Conservation (phyloP, 2,797 vertebrate species). For the Catamblyrhynchus diadema region DNA sequence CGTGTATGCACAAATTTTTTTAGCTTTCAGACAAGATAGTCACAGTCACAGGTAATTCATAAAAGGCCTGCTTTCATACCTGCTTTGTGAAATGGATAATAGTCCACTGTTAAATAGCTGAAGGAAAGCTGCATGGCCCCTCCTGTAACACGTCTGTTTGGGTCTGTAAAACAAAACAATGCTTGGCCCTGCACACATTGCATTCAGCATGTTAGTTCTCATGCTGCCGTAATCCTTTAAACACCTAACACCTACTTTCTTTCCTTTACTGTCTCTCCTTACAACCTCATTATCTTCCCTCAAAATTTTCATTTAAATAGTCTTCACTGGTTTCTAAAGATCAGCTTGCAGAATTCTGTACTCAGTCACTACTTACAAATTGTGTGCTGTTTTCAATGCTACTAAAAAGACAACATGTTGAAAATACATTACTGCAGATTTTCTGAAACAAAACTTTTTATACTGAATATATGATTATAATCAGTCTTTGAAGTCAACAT, state of each 20-base stretch:
- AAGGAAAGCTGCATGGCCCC: constrained; percentile 99
- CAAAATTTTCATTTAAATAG: neutral
- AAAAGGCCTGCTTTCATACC: constrained; percentile 72
- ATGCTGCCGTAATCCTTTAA: neutral
- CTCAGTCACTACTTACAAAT: neutral
- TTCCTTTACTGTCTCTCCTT: neutral
- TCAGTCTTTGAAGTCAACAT: neutral
- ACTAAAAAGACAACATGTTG: neutral
- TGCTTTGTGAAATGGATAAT: constrained; percentile 97
- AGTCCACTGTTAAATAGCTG: constrained; percentile 92
- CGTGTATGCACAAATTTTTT: neutral
- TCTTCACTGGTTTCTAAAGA: neutral
- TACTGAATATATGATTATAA: neutral
- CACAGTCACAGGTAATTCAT: neutral
- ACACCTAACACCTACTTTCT: neutral
- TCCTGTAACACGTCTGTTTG: constrained; percentile 87
- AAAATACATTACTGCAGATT: neutral
- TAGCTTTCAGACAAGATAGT: neutral
- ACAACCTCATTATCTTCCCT: neutral
- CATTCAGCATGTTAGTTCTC: neutral
- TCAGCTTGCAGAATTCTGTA: neutral
- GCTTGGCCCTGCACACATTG: neutral
- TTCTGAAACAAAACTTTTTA: neutral
- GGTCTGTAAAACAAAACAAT: constrained; percentile 72
- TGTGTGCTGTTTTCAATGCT: neutral